Evolutionary conservation across 2,888 invertebrate species (phyloP), one percentile per base, ranked within the genome.

Genomic region (Nezara viridula): DNA sequence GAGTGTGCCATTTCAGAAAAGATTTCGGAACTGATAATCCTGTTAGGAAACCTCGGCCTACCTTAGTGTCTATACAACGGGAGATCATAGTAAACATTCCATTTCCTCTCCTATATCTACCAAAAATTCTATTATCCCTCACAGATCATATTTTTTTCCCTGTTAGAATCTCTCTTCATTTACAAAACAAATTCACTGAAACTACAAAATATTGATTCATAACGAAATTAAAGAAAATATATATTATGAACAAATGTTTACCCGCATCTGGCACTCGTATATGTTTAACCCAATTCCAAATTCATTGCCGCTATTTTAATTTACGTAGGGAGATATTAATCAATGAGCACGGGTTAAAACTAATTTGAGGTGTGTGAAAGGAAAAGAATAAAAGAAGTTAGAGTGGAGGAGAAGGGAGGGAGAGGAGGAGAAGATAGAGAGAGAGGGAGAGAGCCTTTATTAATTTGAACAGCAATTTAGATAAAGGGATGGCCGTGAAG

Each of bases 381-480:
- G 21, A 73, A 73, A 27, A 73, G 27, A 73, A 6, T 19, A 19
- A 73, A 73, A 60, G 2, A 32, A 73, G 66, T 14, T 14, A 60
- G 24, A 52, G 27, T 27, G 55, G n/a, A 4, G 55, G 9, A 27
- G 55, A 21, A 21, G 55, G 10, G 55, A 10, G 24, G 7, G 55
- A 27, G 88, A 40, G 37, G 24, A 40, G 50, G 66, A 85, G 55
- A 32, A 66, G 88, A 73, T 32, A 85, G 52, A 60, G 86, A 85
- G 89, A 27, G 88, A 66, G 89, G 24, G 86, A 81, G 88, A 89
- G 88, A 85, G 81, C 77, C 90, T 90, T 90, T 90, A 90, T 90
- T 90, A 90, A 90, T 90, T 90, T 90, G 90, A 90, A 90, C 90
- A 90, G 90, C 90, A 90, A 90, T 90, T 90, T 90, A 90, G 90